These are phyloP conservation scores for Euplexia lucipara DNA, from an alignment of 2,888 invertebrate genomes.

Conservation along the genomic window DNA sequence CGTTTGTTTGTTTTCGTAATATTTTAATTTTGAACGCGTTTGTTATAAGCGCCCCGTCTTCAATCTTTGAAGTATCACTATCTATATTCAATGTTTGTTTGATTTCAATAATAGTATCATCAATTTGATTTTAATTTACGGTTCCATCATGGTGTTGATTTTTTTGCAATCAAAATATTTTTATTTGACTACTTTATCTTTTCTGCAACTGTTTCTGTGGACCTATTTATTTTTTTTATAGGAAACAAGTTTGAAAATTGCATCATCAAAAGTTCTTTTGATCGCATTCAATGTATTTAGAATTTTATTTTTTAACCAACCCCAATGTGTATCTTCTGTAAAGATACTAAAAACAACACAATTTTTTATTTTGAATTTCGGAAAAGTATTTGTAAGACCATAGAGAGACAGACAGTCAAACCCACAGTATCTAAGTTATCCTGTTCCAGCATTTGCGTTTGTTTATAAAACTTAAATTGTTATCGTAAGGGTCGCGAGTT, in stretches of 20 bases:
- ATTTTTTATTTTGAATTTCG: not conserved
- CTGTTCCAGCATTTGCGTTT: slow-evolving; percentile 56
- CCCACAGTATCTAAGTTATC: slow-evolving; percentile 18
- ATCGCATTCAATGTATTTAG: not conserved
- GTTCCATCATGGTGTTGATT: slow-evolving; percentile 14
- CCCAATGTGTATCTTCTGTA: too few relatives aligned
- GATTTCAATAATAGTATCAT: slow-evolving; percentile 58
- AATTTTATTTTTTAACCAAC: too few relatives aligned
- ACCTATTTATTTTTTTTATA: not conserved
- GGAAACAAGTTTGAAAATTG: not conserved
- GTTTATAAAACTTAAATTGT: slow-evolving; percentile 69
- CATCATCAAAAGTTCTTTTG: not conserved
- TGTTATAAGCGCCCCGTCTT: slow-evolving; percentile 74
- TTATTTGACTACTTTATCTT: slow-evolving; percentile 30
- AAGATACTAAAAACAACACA: too few relatives aligned
- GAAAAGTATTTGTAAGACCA: not conserved
- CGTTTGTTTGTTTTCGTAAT: slow-evolving; percentile 84
- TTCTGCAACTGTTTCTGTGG: slow-evolving; percentile 30
- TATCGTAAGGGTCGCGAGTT: slow-evolving; percentile 69
- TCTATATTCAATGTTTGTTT: slow-evolving; percentile 62
- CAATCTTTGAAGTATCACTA: slow-evolving; percentile 80
- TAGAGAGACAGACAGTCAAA: too few relatives aligned
- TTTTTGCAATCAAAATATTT: not conserved
- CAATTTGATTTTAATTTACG: slow-evolving; percentile 56
- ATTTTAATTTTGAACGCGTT: slow-evolving; percentile 85